A percentile compares a stretch with the other conserved stretches of the same genome.
Conservation (phyloP, 1,140 invertebrate species). For the Pygmarrhopalites habei region DNA sequence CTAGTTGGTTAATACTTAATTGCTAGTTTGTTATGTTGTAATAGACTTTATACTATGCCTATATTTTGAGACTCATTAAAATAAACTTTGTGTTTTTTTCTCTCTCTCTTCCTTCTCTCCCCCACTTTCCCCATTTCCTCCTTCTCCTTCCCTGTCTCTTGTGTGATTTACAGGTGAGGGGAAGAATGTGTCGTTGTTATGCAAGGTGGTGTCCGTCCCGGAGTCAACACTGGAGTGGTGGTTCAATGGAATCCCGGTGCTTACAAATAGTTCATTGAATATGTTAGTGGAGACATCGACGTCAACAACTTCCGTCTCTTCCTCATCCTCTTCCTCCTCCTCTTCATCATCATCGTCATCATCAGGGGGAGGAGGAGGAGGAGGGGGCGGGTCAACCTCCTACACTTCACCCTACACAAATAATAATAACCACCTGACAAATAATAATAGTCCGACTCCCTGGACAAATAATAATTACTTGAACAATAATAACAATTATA, state of each 20-base stretch:
- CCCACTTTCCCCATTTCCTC: too few relatives aligned
- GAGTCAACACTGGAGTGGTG: slow-evolving; percentile 70
- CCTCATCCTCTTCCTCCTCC: not conserved
- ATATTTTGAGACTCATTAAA: too few relatives aligned
- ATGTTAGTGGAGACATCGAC: slow-evolving; percentile 43
- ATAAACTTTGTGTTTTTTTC: too few relatives aligned
- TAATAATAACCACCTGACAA: not conserved
- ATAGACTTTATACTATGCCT: too few relatives aligned
- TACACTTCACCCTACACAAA: too few relatives aligned
- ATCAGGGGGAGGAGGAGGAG: too few relatives aligned
- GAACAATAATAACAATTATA: not conserved
- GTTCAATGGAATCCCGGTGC: slow-evolving; percentile 55
- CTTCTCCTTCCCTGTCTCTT: not conserved
- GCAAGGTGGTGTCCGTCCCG: slow-evolving; percentile 67
- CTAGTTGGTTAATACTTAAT: slow-evolving; percentile 20
- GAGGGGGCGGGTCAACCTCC: too few relatives aligned
- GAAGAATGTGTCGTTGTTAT: slow-evolving; percentile 67
- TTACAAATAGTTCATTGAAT: slow-evolving; percentile 33
- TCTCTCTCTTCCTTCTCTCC: too few relatives aligned
- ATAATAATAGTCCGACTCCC: not conserved
- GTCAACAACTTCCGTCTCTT: slow-evolving; percentile 27
- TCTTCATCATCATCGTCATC: not conserved
- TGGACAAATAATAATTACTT: not conserved
- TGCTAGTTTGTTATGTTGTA: slow-evolving; percentile 11
- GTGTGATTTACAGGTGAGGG: slow-evolving; percentile 50